Evolutionary conservation across 2,888 invertebrate genomes (phyloP).

Genomic region (Lampropteryx suffumata): DNA sequence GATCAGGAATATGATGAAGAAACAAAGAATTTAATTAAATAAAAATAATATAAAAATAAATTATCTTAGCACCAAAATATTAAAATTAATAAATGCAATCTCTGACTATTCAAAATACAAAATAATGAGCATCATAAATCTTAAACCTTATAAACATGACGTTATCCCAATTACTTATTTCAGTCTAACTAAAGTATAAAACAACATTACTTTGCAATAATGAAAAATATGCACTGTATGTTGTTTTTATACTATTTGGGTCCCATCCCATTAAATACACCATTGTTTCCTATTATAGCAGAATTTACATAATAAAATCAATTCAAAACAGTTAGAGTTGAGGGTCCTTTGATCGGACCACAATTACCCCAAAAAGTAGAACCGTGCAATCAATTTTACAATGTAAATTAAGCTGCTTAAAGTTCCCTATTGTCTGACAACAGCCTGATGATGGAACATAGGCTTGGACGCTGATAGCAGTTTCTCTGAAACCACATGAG

Average conservation of each 20-base stretch:
- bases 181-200: slow-evolving; percentile 15
- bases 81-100: slow-evolving; percentile 74
- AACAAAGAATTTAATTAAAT: no score
- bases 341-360: no score
- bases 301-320: slow-evolving; percentile 13
- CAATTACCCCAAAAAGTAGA: no score
- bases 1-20: no score
- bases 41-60: slow-evolving; percentile 22
- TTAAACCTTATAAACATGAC: slow-evolving; percentile 21
- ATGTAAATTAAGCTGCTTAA: slow-evolving; percentile 3
- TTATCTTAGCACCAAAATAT: slow-evolving; percentile 58
- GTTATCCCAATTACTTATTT: background rate
- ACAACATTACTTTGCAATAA: slow-evolving; percentile 5
- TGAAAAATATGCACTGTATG: slow-evolving; percentile 9
- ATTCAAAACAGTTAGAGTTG: no score
- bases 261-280: slow-evolving; percentile 3
- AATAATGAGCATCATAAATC: slow-evolving; percentile 68
- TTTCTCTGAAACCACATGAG: slow-evolving; percentile 92
- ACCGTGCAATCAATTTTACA: background rate
- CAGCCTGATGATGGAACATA: slow-evolving; percentile 63
- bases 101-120: slow-evolving; percentile 64
- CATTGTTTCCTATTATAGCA: background rate
- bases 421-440: slow-evolving; percentile 46
- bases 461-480: slow-evolving; percentile 81
- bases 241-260: slow-evolving; percentile 16